These are phyloP conservation scores for Pseudochirops corinnae DNA, from an alignment of 2,797 vertebrate genomes.

Conservation along the genomic window DNA sequence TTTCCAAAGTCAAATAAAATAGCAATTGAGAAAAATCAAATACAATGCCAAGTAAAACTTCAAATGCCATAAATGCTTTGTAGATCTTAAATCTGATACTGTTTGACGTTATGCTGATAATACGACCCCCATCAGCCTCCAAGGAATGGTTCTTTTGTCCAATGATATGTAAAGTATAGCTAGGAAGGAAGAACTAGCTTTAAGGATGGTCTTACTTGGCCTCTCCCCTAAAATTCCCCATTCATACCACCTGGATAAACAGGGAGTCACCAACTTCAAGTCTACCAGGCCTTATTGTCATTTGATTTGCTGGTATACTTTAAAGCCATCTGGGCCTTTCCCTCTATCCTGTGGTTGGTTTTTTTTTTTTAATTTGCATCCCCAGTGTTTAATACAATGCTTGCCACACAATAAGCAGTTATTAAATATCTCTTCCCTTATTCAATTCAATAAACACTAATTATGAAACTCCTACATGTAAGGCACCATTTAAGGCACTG, in stretches of 20 bases:
- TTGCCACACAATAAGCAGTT: no score
- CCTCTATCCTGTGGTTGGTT: not conserved
- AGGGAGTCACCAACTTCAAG: not conserved
- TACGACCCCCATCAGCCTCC: not conserved
- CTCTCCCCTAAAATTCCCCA: not conserved
- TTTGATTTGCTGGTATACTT: not conserved
- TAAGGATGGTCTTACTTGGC: not conserved
- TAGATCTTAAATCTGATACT: not conserved
- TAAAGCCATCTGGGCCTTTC: not conserved
- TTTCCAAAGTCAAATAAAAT: not conserved
- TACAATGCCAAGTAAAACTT: not conserved
- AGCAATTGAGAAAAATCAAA: not conserved
- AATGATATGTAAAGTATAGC: not conserved
- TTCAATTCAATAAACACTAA: not conserved
- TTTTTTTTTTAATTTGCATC: not conserved
- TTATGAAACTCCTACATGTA: not conserved
- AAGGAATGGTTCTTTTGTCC: not conserved
- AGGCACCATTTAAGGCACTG: not conserved
- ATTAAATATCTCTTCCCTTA: not conserved
- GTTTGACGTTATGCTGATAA: constrained; percentile 12
- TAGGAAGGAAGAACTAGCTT: not conserved
- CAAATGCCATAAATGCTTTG: not conserved
- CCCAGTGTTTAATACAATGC: not conserved
- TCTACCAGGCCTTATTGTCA: not conserved
- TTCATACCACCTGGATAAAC: not conserved